These are phyloP conservation scores for Eupithecia abbreviata DNA, from an alignment of 2,888 invertebrate genomes.

Conservation along the genomic window DNA sequence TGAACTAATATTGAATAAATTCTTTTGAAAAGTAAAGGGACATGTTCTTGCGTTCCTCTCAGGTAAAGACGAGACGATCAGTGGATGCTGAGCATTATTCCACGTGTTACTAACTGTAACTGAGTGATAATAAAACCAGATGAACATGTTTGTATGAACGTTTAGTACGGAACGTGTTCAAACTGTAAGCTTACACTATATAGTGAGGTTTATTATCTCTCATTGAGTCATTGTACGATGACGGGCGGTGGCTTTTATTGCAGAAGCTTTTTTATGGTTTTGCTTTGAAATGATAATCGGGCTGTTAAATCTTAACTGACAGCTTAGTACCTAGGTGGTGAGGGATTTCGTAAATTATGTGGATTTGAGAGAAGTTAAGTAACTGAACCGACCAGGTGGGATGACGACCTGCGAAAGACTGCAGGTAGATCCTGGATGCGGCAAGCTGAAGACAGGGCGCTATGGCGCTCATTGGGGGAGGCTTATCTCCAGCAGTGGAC, in stretches of 20 bases:
- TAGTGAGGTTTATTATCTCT: neutral
- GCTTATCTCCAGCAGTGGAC: too few species aligned
- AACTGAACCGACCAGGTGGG: too few species aligned
- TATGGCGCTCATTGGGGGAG: too few species aligned
- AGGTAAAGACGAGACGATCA: neutral
- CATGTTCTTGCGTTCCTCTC: neutral
- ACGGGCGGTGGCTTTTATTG: neutral
- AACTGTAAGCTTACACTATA: neutral
- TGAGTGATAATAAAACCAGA: neutral
- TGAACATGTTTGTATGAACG: neutral
- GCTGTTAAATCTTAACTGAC: neutral
- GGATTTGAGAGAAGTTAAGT: too few species aligned
- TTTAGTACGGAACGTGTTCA: neutral
- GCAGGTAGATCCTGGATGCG: too few species aligned
- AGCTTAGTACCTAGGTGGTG: neutral
- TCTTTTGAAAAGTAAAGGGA: neutral
- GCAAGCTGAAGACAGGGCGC: too few species aligned
- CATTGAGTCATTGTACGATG: neutral
- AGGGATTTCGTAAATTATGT: neutral
- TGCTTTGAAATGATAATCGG: neutral
- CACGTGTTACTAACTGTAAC: neutral
- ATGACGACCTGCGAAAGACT: too few species aligned
- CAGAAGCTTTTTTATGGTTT: slow-evolving; percentile 1
- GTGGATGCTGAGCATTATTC: neutral
- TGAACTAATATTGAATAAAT: neutral